A percentile compares a stretch with the other conserved stretches of the same genome.
Evolutionary conservation across 2,797 vertebrate genomes (phyloP).

Genomic region (Sebastes nivosus): DNA sequence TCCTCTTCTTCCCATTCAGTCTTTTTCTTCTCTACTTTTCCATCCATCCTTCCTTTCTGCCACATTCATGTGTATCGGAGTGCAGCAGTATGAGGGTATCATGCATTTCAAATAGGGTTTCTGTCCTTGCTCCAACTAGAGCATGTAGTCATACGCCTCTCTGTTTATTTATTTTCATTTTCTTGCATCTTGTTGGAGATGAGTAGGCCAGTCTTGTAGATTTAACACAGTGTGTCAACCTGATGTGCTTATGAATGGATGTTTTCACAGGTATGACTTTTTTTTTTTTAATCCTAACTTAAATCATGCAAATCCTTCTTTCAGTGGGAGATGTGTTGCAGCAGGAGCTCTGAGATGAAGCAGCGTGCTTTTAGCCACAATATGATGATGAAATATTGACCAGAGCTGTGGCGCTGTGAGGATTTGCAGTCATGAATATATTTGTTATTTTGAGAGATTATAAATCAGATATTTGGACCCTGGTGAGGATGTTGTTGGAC

Average conservation of each 20-base stretch:
- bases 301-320: conserved; percentile 3
- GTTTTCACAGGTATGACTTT: conserved; percentile 25
- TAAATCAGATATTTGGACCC: neutral
- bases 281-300: conserved; percentile 2
- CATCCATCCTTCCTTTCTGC: neutral
- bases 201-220: conserved; percentile 27
- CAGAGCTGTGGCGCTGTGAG: neutral
- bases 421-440: neutral
- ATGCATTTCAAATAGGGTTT: conserved; percentile 39
- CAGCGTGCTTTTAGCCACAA: neutral
- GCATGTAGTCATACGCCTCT: neutral
- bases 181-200: conserved; percentile 15
- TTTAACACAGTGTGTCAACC: neutral
- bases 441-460: neutral
- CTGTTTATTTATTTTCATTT: neutral
- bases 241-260: conserved; percentile 12
- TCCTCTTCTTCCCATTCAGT: neutral
- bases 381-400: neutral
- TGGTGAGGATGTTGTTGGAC: neutral
- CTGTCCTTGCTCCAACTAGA: conserved; percentile 27
- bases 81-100: conserved; percentile 45
- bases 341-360: neutral
- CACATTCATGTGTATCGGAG: neutral
- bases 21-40: conserved; percentile 10
- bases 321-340: neutral